A percentile compares a stretch with the other conserved stretches of the same genome.
These are phyloP conservation scores for Oryzaephilus surinamensis DNA, from an alignment of 1,140 invertebrate species.

Conservation along the genomic window DNA sequence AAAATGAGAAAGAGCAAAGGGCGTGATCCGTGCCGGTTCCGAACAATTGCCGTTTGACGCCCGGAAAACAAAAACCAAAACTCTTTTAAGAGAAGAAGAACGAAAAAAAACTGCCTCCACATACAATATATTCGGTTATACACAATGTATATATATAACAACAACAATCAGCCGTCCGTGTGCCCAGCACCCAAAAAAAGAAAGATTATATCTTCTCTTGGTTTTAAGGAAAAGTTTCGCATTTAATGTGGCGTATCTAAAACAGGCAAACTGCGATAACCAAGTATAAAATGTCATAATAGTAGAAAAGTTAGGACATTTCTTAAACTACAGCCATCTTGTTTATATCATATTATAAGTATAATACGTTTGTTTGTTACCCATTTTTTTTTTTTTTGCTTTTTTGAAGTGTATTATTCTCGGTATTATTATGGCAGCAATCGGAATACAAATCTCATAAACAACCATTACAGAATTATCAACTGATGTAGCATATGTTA, in stretches of 20 bases:
- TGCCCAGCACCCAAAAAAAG: no score
- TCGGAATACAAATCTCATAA: no score
- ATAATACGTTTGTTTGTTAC: no score
- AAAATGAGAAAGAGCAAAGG: constrained; percentile 13
- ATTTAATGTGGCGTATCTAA: constrained; percentile 30
- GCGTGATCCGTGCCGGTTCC: constrained; percentile 23
- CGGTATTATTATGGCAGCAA: no score
- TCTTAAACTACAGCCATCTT: constrained; percentile 13
- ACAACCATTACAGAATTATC: no score
- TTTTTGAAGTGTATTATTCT: no score
- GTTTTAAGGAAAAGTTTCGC: constrained; percentile 21
- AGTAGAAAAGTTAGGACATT: constrained; percentile 19
- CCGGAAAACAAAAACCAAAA: constrained; percentile 24
- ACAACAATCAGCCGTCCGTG: no score
- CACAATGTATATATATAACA: no score
- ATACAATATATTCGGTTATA: no score
- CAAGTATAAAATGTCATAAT: constrained; percentile 22
- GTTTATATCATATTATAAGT: constrained; percentile 12
- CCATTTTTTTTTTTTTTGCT: no score
- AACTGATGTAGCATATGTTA: no score
- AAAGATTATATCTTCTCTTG: constrained; percentile 26
- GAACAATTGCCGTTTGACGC: constrained; percentile 25
- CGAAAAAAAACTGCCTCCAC: no score
- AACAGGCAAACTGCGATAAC: constrained; percentile 23
- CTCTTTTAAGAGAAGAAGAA: constrained; percentile 14